Percentiles rank a stretch among this genome's conserved stretches.
Conservation (phyloP, 2,797 vertebrate genomes). For the Paedocypris micromegethes region DNA sequence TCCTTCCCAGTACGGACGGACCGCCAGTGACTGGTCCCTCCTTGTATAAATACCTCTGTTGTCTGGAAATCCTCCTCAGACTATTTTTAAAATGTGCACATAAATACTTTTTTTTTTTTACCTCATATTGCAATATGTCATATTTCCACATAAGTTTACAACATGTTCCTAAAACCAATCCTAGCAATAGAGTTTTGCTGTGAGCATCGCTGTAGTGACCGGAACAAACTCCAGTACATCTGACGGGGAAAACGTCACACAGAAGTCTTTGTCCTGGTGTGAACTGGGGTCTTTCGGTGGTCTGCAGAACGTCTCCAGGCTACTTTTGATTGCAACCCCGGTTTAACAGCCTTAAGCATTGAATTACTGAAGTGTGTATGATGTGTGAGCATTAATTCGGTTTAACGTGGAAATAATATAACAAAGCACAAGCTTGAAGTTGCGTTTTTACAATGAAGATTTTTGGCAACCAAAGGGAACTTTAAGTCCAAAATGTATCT, state of each 20-base stretch:
- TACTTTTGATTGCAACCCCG: no score
- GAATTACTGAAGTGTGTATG: no score
- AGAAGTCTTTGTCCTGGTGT: no score
- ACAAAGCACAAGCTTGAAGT: not conserved
- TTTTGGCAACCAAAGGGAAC: conserved; percentile 4
- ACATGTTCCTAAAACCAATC: not conserved
- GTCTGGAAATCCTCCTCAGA: not conserved
- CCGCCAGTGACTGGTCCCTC: conserved; percentile 67
- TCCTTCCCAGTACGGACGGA: conserved; percentile 71
- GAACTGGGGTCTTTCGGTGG: no score
- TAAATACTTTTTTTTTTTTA: not conserved
- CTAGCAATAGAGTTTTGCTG: conserved; percentile 2
- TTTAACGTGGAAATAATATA: no score
- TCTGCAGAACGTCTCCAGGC: no score
- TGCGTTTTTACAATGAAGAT: not conserved
- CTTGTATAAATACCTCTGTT: conserved; percentile 50
- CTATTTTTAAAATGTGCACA: conserved; percentile 8
- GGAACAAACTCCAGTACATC: no score
- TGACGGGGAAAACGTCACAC: no score
- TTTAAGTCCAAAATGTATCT: conserved; percentile 2
- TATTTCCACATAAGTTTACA: conserved; percentile 10
- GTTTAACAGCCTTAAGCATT: no score
- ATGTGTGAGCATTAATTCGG: no score
- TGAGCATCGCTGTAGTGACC: no score
- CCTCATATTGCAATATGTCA: not conserved